Percentiles rank a stretch among this genome's conserved stretches.
Conservation (phyloP, 2,113 vertebrate species). For the Nothobranchius furzeri region DNA sequence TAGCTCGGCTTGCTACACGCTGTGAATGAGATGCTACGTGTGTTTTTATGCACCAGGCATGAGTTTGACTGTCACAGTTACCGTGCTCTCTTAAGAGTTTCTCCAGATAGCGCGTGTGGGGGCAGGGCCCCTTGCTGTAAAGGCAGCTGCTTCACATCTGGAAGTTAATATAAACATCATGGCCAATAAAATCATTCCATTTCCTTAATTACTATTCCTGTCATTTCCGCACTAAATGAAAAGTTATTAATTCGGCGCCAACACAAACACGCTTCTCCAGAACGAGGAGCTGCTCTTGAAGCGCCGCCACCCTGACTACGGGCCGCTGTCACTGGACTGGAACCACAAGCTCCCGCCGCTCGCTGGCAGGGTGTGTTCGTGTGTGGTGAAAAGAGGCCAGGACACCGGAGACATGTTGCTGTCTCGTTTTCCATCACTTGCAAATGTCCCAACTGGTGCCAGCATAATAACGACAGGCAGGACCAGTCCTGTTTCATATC, state of each 20-base stretch:
- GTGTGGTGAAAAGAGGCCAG: conserved; percentile 38
- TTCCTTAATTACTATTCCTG: conserved; percentile 88
- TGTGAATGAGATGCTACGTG: conserved; percentile 38
- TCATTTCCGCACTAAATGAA: conserved; percentile 85
- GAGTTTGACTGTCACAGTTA: conserved; percentile 50
- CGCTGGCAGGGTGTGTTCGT: conserved; percentile 40
- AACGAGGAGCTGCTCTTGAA: conserved; percentile 62
- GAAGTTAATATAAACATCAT: conserved; percentile 83
- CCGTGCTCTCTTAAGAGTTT: conserved; percentile 60
- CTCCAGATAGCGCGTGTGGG: conserved; percentile 52
- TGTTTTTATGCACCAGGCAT: conserved; percentile 33
- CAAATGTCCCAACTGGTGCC: conserved; percentile 58
- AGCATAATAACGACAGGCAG: conserved; percentile 56
- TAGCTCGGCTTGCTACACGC: conserved; percentile 26
- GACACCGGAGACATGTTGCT: conserved; percentile 55
- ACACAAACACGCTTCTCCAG: conserved; percentile 76
- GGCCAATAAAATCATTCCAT: conserved; percentile 85
- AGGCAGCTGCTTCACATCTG: conserved; percentile 88
- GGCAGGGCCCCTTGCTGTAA: conserved; percentile 66
- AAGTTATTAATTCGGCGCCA: conserved; percentile 79
- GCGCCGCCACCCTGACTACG: conserved; percentile 66
- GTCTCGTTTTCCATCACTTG: conserved; percentile 62
- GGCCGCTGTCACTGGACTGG: conserved; percentile 67
- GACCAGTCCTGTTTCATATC: conserved; percentile 63
- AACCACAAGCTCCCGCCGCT: conserved; percentile 63